Evolutionary conservation across 2,888 invertebrate species (phyloP).

Genomic region (Tenthredo notha): DNA sequence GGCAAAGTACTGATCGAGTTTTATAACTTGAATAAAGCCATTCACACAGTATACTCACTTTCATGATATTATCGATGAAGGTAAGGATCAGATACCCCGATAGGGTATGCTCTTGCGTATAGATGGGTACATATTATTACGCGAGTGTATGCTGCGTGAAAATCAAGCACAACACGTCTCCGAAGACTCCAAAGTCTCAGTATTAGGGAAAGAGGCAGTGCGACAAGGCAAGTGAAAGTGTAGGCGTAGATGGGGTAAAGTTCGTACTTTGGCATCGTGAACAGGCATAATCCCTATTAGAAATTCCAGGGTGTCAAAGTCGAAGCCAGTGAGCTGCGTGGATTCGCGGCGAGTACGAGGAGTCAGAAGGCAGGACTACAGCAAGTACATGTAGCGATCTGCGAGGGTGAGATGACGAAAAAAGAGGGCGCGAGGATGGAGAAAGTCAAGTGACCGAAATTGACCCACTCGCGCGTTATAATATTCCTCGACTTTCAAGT

Average conservation of each 20-base stretch:
- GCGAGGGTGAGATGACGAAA: conserved; percentile 18
- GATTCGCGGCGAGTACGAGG: background rate
- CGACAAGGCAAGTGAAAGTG: conserved; percentile 28
- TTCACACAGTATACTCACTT: background rate
- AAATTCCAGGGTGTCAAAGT: conserved; percentile 48
- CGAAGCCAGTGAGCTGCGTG: conserved; percentile 6
- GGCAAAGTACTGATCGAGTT: background rate
- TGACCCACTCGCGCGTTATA: conserved; percentile 20
- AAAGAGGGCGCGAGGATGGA: conserved; percentile 16
- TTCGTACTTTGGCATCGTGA: conserved; percentile 14
- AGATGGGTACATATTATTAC: background rate
- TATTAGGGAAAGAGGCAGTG: background rate
- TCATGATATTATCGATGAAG: background rate
- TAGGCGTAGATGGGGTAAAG: background rate
- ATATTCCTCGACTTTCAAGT: background rate
- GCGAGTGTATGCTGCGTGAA: conserved; percentile 6
- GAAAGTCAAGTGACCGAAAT: conserved; percentile 47
- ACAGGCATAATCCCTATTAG: conserved; percentile 39
- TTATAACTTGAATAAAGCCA: background rate
- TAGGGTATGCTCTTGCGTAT: background rate
- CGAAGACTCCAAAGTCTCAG: background rate
- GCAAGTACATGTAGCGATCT: background rate
- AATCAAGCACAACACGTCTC: conserved; percentile 1
- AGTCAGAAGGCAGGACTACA: conserved; percentile 17
- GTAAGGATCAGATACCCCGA: background rate